Evolutionary conservation across 2,797 vertebrate genomes (phyloP).

Genomic region (Xenops minutus): DNA sequence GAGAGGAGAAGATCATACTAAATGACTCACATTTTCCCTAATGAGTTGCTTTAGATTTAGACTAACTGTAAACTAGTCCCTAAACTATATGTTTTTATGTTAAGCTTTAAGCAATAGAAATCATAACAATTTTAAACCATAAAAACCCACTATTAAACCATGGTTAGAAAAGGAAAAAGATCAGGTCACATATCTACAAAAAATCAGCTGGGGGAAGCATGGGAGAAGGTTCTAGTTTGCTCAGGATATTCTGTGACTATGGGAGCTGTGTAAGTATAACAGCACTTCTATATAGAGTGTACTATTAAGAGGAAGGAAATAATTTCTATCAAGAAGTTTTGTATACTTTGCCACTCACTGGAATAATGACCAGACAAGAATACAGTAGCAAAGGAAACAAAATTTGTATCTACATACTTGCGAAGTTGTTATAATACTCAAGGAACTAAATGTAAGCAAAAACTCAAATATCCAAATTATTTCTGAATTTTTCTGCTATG

Average conservation of each 20-base stretch:
- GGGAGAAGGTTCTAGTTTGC: neutral
- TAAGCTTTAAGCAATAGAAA: neutral
- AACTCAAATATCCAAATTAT: neutral
- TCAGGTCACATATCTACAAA: neutral
- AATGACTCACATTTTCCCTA: neutral
- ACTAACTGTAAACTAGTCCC: neutral
- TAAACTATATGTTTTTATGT: neutral
- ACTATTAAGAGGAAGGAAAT: neutral
- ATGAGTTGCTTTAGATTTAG: neutral
- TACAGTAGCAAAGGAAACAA: neutral
- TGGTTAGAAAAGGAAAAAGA: neutral
- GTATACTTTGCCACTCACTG: neutral
- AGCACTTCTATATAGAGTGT: neutral
- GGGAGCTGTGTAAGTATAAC: neutral
- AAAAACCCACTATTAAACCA: neutral
- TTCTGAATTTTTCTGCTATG: neutral
- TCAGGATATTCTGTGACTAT: neutral
- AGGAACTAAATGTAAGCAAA: neutral
- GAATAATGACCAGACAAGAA: neutral
- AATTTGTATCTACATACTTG: neutral
- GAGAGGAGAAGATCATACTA: neutral
- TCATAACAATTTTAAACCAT: neutral
- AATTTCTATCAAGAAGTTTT: neutral
- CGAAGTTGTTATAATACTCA: neutral
- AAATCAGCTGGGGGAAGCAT: neutral